Evolutionary conservation across 2,797 vertebrate genomes (phyloP).

Genomic region (Bufotes viridis): DNA sequence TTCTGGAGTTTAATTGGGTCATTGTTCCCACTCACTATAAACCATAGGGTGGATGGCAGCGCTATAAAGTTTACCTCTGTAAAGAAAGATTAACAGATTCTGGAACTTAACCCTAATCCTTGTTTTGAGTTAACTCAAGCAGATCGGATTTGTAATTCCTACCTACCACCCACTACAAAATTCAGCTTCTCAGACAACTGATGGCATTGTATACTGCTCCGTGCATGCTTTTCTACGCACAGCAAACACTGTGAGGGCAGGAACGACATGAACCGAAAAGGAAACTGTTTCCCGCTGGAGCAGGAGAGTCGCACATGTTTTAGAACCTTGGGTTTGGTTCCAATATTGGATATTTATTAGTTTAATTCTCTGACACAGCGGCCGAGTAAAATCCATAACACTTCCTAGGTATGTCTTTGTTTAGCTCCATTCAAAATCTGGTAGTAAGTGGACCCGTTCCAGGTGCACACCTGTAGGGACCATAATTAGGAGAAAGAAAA

Average conservation of each 20-base stretch:
- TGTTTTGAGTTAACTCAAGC: slow-evolving; percentile 90
- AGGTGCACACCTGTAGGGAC: slow-evolving; percentile 50
- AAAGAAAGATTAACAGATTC: slow-evolving; percentile 86
- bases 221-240: slow-evolving; percentile 69
- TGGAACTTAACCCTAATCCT: slow-evolving; percentile 89
- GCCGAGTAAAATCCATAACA: slow-evolving; percentile 38
- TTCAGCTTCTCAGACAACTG: slow-evolving; percentile 73
- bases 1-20: slow-evolving; percentile 79
- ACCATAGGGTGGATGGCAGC: slow-evolving; percentile 73
- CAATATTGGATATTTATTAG: slow-evolving; percentile 60
- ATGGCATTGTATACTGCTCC: slow-evolving; percentile 73
- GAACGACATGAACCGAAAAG: slow-evolving; percentile 68
- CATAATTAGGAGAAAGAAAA: slow-evolving; percentile 26
- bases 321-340: slow-evolving; percentile 32
- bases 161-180: slow-evolving; percentile 84
- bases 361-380: slow-evolving; percentile 46
- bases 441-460: slow-evolving; percentile 55
- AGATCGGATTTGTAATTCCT: slow-evolving; percentile 90
- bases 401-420: slow-evolving; percentile 55
- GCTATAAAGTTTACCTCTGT: slow-evolving; percentile 77
- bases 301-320: slow-evolving; percentile 47
- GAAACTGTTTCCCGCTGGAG: slow-evolving; percentile 65
- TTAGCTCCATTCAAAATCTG: slow-evolving; percentile 18
- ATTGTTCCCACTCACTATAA: slow-evolving; percentile 79
- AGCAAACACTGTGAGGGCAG: slow-evolving; percentile 70